A percentile compares a stretch with the other conserved stretches of the same genome.
phyloP scores from a whole-genome alignment of 2,797 vertebrate species.

The Pantherophis vulpinus region DNA sequence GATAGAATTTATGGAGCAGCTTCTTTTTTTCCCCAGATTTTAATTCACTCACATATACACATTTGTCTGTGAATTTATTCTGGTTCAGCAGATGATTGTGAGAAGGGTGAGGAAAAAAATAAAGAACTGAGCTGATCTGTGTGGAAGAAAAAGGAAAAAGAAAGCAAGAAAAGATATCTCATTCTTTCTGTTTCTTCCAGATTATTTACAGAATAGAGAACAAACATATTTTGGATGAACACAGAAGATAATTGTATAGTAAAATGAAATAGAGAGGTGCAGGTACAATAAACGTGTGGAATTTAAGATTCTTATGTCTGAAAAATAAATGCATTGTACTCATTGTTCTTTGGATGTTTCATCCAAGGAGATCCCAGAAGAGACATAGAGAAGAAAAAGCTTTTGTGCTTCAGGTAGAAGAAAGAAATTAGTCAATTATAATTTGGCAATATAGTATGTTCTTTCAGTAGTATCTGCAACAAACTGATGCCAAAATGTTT shows the following conservation, averaged over 20 bases:
- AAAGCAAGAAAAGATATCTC: not conserved
- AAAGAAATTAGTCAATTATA: not conserved
- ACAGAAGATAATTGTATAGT: not conserved
- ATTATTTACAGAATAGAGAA: not conserved
- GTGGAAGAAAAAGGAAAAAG: not conserved
- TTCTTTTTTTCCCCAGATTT: conserved; percentile 39
- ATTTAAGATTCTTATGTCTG: not conserved
- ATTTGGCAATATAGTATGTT: not conserved
- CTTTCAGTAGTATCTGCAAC: not conserved
- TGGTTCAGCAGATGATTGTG: not conserved
- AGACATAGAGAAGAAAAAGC: not conserved
- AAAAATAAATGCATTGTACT: not conserved
- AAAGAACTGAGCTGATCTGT: conserved; percentile 3
- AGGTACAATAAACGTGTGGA: not conserved
- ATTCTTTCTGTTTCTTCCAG: not conserved
- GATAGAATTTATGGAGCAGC: conserved; percentile 2
- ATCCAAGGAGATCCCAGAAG: conserved; percentile 9
- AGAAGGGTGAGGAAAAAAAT: not conserved
- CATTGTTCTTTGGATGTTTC: not conserved
- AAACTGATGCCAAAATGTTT: not conserved
- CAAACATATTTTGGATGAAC: not conserved
- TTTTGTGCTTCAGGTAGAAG: not conserved
- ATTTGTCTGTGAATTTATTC: not conserved
- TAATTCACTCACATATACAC: conserved; percentile 18
- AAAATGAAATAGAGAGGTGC: not conserved